Percentiles rank a stretch among this genome's conserved stretches.
Conservation (phyloP, 2,797 vertebrate genomes). For the Oophaga sylvatica region DNA sequence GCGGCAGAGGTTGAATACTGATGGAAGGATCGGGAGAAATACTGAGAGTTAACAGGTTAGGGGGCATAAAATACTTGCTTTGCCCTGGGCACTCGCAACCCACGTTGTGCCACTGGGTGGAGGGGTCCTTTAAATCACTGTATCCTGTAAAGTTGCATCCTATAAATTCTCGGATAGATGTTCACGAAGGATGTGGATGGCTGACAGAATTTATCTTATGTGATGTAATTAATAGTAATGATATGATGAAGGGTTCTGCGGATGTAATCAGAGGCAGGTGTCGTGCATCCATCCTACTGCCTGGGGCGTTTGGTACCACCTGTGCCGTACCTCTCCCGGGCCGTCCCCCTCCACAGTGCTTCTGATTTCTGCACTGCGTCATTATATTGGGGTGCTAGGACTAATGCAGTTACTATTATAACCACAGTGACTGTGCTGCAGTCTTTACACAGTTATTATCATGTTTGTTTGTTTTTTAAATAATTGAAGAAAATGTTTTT, state of each 20-base stretch:
- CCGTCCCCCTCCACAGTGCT: neutral
- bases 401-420: neutral
- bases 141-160: neutral
- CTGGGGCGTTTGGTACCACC: neutral
- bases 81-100: no score
- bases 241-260: neutral
- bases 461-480: neutral
- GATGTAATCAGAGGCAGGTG: conserved; percentile 7
- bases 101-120: no score
- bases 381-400: neutral
- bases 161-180: neutral
- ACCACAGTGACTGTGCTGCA: neutral
- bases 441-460: neutral
- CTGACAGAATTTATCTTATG: neutral
- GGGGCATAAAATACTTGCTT: no score
- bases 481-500: neutral
- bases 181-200: neutral
- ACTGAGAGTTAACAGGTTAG: no score
- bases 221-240: conserved; percentile 19
- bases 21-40: no score
- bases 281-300: neutral
- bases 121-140: neutral
- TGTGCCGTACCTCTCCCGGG: neutral
- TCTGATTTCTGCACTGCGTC: neutral
- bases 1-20: no score